Percentiles rank a stretch among this genome's conserved stretches.
These are phyloP conservation scores for Ictidomys tridecemlineatus DNA, from an alignment of 2,113 vertebrate genomes.

Conservation along the genomic window DNA sequence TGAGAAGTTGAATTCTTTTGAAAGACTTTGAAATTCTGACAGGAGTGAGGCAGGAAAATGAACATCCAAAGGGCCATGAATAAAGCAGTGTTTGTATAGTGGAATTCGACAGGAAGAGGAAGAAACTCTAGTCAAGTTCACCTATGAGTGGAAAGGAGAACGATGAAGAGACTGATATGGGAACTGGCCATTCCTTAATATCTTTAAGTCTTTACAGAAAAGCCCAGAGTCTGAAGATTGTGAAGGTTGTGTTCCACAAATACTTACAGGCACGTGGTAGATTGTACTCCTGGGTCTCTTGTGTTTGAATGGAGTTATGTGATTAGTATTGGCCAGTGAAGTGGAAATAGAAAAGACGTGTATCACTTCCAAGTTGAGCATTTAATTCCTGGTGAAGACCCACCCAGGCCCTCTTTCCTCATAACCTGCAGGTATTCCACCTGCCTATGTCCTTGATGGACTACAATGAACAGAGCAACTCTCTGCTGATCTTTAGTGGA, in stretches of 20 bases:
- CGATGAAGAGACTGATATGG: not conserved
- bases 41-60: not conserved
- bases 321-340: not conserved
- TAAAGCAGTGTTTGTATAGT: not conserved
- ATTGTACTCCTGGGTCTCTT: not conserved
- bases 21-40: slow-evolving; percentile 26
- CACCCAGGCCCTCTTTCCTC: not conserved
- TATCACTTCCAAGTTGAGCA: not conserved
- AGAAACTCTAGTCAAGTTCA: not conserved
- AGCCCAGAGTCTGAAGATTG: not conserved
- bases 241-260: not conserved
- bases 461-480: not conserved
- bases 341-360: not conserved
- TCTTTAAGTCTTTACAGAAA: not conserved
- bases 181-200: not conserved
- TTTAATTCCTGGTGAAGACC: not conserved
- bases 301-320: not conserved
- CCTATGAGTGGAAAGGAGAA: not conserved
- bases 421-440: not conserved
- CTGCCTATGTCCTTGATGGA: too few relatives aligned
- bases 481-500: not conserved
- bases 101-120: not conserved
- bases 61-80: not conserved
- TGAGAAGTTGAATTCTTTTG: not conserved
- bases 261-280: too few relatives aligned